Evolutionary conservation across 2,888 invertebrate species (phyloP).

Genomic region (Phyllotreta striolata): DNA sequence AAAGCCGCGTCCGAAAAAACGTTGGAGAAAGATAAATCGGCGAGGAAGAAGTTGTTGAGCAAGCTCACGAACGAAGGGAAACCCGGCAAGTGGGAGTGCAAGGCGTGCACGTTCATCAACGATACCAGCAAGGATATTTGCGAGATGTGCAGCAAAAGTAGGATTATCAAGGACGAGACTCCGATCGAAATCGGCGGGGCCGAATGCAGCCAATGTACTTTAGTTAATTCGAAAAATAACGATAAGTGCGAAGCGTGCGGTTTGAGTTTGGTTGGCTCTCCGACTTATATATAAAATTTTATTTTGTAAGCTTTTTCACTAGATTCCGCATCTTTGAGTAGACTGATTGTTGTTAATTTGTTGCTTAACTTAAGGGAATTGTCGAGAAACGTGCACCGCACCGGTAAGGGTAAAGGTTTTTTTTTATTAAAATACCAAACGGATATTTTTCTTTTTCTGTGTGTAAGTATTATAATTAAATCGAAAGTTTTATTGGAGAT

Average conservation of each 20-base stretch:
- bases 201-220: constrained; percentile 78
- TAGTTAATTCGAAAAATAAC: constrained; percentile 75
- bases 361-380: no score
- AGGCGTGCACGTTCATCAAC: constrained; percentile 76
- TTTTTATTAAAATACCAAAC: no score
- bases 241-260: constrained; percentile 74
- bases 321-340: no score
- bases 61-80: constrained; percentile 9
- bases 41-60: constrained; percentile 35
- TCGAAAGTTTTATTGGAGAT: no score
- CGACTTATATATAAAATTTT: constrained; percentile 72
- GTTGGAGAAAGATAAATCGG: constrained; percentile 41
- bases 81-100: constrained; percentile 70
- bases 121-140: constrained; percentile 66
- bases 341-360: no score
- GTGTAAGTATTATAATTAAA: no score
- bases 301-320: no score
- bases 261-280: constrained; percentile 74
- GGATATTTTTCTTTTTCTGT: no score
- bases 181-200: constrained; percentile 77
- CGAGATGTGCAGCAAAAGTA: constrained; percentile 76
- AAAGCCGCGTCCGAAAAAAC: constrained; percentile 59
- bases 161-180: constrained; percentile 55
- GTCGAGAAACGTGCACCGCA: no score
- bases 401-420: no score